phyloP scores from a whole-genome alignment of 2,113 vertebrate genomes.

The Antechinus flavipes region DNA sequence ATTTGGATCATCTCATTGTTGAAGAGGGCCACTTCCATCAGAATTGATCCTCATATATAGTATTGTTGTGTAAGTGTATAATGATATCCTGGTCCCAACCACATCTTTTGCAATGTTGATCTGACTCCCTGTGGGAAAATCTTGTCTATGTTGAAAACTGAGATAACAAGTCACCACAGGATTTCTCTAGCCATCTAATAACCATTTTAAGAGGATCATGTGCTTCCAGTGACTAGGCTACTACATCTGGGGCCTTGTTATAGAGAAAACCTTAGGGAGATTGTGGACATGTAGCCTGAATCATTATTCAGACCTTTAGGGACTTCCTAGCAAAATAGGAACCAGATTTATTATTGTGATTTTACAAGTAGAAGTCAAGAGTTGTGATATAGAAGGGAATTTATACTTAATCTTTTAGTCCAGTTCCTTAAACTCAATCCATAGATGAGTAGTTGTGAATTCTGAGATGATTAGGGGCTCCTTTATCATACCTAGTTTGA shows the following conservation, averaged over 20 bases:
- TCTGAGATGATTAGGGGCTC: not conserved
- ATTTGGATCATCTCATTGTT: too few relatives aligned
- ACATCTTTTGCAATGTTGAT: constrained; percentile 26
- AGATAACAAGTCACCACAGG: constrained; percentile 33
- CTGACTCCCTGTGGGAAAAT: not conserved
- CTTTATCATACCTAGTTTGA: not conserved
- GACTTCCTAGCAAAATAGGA: constrained; percentile 21
- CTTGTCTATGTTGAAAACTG: constrained; percentile 16
- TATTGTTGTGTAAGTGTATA: too few relatives aligned
- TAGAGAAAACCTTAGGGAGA: constrained; percentile 21
- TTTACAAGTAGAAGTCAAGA: constrained; percentile 1
- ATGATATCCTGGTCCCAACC: not conserved
- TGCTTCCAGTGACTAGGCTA: constrained; percentile 25
- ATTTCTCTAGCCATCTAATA: constrained; percentile 20
- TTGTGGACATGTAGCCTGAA: not conserved
- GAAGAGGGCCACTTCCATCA: too few relatives aligned
- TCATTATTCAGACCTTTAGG: constrained; percentile 46
- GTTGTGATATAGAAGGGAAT: constrained; percentile 20
- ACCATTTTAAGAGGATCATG: constrained; percentile 22
- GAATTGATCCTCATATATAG: too few relatives aligned
- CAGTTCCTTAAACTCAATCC: not conserved
- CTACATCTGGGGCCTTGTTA: constrained; percentile 57
- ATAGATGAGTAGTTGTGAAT: not conserved
- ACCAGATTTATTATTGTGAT: not conserved
- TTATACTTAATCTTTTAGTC: not conserved